Evolutionary conservation across 2,888 invertebrate genomes (phyloP).

Genomic region (Didymodactylos carnosus): DNA sequence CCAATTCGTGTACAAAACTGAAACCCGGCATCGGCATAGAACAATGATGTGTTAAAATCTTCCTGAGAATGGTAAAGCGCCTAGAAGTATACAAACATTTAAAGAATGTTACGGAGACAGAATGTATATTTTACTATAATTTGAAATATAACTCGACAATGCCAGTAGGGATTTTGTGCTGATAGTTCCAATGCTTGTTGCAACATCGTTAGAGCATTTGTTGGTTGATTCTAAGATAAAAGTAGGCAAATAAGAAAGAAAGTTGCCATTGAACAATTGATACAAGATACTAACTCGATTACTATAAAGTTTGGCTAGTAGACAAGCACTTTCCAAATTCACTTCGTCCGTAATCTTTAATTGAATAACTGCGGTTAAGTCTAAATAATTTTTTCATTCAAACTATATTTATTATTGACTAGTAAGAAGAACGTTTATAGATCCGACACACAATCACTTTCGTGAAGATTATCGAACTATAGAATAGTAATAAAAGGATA

Average conservation of each 20-base stretch:
- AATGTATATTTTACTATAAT: background rate
- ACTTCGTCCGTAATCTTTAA: background rate
- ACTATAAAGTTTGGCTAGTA: background rate
- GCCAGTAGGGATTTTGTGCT: background rate
- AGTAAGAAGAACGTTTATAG: too few species aligned
- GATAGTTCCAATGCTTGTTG: background rate
- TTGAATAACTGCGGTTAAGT: too few species aligned
- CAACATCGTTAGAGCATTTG: background rate
- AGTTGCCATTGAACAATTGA: too few species aligned
- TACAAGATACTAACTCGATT: too few species aligned
- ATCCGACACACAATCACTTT: too few species aligned
- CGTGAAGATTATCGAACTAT: too few species aligned
- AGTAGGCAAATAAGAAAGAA: too few species aligned
- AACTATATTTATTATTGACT: too few species aligned
- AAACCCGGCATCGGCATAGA: background rate
- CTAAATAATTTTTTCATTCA: too few species aligned
- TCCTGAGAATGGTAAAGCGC: background rate
- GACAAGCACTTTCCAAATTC: background rate
- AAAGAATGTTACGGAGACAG: too few species aligned
- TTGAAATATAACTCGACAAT: background rate
- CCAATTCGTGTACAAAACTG: background rate
- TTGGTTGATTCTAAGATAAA: background rate
- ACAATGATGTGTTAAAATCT: background rate
- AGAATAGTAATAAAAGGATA: too few species aligned
- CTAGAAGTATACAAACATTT: too few species aligned